Evolutionary conservation across 1,140 invertebrate species (phyloP).

Genomic region (Aphaenogaster floridana): DNA sequence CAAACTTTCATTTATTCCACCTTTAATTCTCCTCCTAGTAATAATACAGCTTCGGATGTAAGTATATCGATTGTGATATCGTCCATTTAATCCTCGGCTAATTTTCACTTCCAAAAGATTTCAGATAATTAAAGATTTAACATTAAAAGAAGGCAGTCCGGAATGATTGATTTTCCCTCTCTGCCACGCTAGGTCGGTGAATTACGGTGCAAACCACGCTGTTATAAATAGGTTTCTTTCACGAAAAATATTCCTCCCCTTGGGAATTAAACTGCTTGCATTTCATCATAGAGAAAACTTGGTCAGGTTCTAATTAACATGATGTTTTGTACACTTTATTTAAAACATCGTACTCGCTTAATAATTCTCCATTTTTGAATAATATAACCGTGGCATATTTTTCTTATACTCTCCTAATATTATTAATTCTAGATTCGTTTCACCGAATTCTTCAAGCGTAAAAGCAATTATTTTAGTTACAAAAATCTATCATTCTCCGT

Average conservation of each 20-base stretch:
- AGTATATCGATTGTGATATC: conserved; percentile 34
- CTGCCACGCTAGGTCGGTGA: conserved; percentile 29
- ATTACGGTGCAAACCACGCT: conserved; percentile 57
- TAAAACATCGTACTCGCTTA: conserved; percentile 34
- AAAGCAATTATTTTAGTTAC: conserved; percentile 11
- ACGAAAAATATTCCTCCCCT: conserved; percentile 59
- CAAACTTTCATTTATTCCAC: conserved; percentile 71
- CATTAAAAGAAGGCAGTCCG: conserved; percentile 49
- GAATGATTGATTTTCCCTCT: conserved; percentile 56
- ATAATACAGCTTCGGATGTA: conserved; percentile 66
- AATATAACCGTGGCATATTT: background rate
- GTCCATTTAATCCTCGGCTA: conserved; percentile 44
- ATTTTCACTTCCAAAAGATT: conserved; percentile 66
- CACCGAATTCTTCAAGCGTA: background rate
- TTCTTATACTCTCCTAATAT: background rate
- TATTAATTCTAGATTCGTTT: conserved; percentile 5
- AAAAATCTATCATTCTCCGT: background rate
- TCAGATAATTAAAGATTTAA: conserved; percentile 68
- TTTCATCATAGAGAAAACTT: conserved; percentile 56
- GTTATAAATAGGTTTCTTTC: conserved; percentile 64
- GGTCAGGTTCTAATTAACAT: conserved; percentile 61
- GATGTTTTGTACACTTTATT: conserved; percentile 56
- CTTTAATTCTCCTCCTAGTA: conserved; percentile 69
- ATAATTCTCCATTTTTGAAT: conserved; percentile 27
- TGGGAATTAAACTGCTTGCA: conserved; percentile 61